Conservation (phyloP, 2,888 invertebrate species). For the Macrophya annulata region DNA sequence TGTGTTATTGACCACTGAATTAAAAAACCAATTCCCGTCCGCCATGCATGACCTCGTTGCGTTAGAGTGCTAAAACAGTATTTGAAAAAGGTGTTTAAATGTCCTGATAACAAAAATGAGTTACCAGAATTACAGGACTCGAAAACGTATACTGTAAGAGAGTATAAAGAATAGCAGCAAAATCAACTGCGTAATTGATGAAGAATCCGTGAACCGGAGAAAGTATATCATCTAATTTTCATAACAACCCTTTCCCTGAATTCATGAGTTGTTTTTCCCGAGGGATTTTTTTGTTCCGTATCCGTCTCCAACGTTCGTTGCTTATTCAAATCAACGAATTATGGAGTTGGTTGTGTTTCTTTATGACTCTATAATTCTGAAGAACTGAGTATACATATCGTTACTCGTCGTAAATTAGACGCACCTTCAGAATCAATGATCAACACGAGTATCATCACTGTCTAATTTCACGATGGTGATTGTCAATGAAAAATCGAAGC, state of each 20-base stretch:
- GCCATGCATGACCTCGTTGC: conserved; percentile 80
- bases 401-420: background rate
- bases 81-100: conserved; percentile 18
- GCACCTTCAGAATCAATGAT: background rate
- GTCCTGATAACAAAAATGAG: background rate
- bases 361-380: background rate
- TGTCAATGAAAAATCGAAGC: background rate
- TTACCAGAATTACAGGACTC: background rate
- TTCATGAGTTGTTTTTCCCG: background rate
- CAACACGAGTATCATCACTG: background rate
- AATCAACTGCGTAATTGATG: background rate
- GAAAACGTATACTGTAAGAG: background rate
- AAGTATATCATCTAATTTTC: background rate
- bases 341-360: background rate
- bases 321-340: background rate
- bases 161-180: background rate
- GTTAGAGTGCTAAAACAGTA: conserved; percentile 72
- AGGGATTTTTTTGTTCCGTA: background rate
- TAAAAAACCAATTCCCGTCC: conserved; percentile 80
- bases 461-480: background rate
- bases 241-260: background rate
- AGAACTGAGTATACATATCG: background rate
- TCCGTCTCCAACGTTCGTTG: background rate
- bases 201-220: background rate
- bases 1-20: conserved; percentile 73